These are phyloP conservation scores for Himalopsyche tibetana DNA, from an alignment of 2,888 invertebrate genomes.

Conservation along the genomic window DNA sequence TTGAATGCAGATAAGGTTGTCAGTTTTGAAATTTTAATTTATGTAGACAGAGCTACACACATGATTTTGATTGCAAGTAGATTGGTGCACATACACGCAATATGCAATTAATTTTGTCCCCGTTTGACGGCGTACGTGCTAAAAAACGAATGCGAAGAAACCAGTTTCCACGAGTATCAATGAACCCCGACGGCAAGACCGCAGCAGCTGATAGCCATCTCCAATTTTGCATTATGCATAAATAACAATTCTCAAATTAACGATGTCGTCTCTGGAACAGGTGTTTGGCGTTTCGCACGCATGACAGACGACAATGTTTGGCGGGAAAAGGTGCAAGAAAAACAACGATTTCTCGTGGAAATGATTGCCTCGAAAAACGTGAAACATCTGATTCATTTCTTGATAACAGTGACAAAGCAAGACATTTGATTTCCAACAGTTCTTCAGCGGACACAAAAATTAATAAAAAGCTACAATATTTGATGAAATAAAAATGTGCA, in stretches of 20 bases:
- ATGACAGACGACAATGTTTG: constrained; percentile 1
- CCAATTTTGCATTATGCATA: constrained; percentile 12
- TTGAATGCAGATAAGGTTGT: no score
- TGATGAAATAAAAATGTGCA: no score
- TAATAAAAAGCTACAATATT: no score
- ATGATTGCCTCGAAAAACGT: no score
- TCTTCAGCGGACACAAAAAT: no score
- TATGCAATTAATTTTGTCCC: background rate
- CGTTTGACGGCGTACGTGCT: constrained; percentile 8
- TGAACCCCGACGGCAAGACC: constrained; percentile 13
- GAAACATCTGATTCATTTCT: no score
- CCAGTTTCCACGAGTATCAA: constrained; percentile 39
- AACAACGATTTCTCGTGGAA: background rate
- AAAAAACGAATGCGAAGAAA: constrained; percentile 12
- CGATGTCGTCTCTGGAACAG: constrained; percentile 32
- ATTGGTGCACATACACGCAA: no score
- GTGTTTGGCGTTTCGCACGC: constrained; percentile 2
- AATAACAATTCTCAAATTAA: constrained; percentile 38
- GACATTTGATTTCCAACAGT: no score
- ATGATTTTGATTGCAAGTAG: no score
- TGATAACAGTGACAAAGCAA: no score
- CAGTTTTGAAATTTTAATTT: no score
- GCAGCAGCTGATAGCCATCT: constrained; percentile 41
- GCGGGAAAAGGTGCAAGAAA: background rate
- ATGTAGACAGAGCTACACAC: no score